Evolutionary conservation across 2,888 invertebrate species (phyloP), one percentile per base, ranked within the genome.

Genomic region (Calameuta idolon): DNA sequence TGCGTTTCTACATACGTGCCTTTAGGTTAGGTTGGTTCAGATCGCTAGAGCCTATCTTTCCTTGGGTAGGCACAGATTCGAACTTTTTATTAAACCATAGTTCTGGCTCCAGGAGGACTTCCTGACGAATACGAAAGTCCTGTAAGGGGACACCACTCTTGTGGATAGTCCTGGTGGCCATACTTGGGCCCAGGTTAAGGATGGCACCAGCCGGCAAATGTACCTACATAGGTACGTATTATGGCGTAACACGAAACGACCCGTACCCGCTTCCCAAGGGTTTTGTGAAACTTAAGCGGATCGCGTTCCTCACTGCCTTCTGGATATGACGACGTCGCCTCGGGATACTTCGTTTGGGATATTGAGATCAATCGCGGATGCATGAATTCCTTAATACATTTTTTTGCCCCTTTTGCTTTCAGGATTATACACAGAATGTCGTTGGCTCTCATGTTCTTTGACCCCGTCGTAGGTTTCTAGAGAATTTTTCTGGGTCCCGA

Each of bases 201-300:
- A 55, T 55, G 55, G 71, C 71, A 71, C 71, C 71, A 71, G 71
- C 71, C 71, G 31, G 31, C 71, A 71, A 71, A 71, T 34, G 34
- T 31, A 71, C 71, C 71, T 34, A 71, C 33, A 34, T 34, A 55
- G 71, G 31, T 71, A 34, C 71, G 71, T 34, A 71, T 55, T 71
- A 71, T 71, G 15, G 12, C 31, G 71, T 71, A 71, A 71, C 71
- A 31, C 31, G 71, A 71, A 71, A 71, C 71, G 71, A 31, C 33
- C 34, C 71, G 33, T 12, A 71, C 71, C 71, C 12, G 71, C 33
- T 71, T 71, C 71, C 31, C 71, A 23, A 71, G 71, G 71, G 71
- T 71, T 71, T 71, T 71, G 71, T 71, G 71, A 71, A 71, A 71
- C 34, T 71, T 34, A 71, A 71, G 71, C 71, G 71, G 71, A 71